A percentile compares a stretch with the other conserved stretches of the same genome.
These are phyloP conservation scores for Pocillopora verrucosa DNA, from an alignment of 64 coral and sea anemone genomes.

Conservation along the genomic window DNA sequence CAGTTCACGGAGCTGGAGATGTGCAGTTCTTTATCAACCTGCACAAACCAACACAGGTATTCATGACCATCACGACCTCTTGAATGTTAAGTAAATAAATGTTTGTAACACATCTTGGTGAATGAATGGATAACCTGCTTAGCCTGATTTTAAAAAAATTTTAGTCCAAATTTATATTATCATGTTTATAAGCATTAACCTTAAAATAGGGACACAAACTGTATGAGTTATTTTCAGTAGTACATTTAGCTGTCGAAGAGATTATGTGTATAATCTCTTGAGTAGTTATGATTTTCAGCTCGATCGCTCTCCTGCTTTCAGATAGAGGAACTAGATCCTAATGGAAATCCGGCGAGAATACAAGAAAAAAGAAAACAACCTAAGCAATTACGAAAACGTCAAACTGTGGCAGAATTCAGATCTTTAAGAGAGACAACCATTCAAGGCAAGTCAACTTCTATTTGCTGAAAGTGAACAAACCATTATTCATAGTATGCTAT, in stretches of 20 bases:
- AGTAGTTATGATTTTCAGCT: neutral
- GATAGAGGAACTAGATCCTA: neutral
- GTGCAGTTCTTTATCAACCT: conserved; percentile 72
- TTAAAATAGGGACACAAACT: too few species aligned
- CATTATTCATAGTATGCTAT: neutral
- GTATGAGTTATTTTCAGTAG: too few species aligned
- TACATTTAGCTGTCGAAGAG: neutral
- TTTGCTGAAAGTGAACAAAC: neutral
- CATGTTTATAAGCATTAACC: too few species aligned
- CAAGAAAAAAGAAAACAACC: neutral
- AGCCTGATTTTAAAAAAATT: too few species aligned
- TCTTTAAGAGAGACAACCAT: neutral
- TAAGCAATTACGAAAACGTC: neutral
- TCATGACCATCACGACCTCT: neutral
- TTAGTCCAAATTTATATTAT: too few species aligned
- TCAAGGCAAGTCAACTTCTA: neutral
- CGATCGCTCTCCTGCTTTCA: neutral
- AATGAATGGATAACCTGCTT: too few species aligned
- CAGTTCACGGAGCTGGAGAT: conserved; percentile 59
- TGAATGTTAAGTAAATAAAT: too few species aligned
- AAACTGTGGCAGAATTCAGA: neutral
- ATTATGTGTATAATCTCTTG: neutral
- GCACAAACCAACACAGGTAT: conserved; percentile 78
- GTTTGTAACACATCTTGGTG: too few species aligned
- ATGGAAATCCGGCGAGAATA: neutral